Percentiles rank a stretch among this genome's conserved stretches.
These are phyloP conservation scores for Phortica magna DNA, from an alignment of 2,888 invertebrate species.

Conservation along the genomic window DNA sequence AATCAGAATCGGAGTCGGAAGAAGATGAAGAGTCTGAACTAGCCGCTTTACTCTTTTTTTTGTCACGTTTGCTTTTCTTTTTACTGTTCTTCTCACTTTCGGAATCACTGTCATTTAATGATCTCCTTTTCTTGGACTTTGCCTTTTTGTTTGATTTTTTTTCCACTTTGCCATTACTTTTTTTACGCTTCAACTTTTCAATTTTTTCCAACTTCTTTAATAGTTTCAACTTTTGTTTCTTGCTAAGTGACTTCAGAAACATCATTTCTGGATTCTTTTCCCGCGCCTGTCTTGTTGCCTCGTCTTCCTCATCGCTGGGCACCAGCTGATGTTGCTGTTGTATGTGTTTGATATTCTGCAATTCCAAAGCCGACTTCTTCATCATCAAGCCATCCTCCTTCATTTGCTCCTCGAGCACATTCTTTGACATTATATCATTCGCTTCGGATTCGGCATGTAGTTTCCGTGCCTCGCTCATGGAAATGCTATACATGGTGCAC, in stretches of 20 bases:
- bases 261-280: slow-evolving; percentile 83
- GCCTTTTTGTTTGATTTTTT: slow-evolving; percentile 46
- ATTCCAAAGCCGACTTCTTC: slow-evolving; percentile 86
- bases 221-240: slow-evolving; percentile 93
- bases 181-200: slow-evolving; percentile 77
- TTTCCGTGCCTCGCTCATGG: slow-evolving; percentile 89
- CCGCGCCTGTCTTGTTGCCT: slow-evolving; percentile 43
- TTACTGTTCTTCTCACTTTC: slow-evolving; percentile 36
- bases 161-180: slow-evolving; percentile 64
- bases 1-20: slow-evolving; percentile 52
- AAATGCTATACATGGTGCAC: slow-evolving; percentile 94
- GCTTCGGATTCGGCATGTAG: slow-evolving; percentile 82
- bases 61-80: slow-evolving; percentile 37
- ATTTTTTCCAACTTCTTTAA: slow-evolving; percentile 88
- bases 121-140: slow-evolving; percentile 52
- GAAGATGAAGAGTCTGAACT: slow-evolving; percentile 50
- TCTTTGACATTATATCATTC: slow-evolving; percentile 83
- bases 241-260: slow-evolving; percentile 89
- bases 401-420: slow-evolving; percentile 92
- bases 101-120: slow-evolving; percentile 29
- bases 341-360: slow-evolving; percentile 79
- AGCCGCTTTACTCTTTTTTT: slow-evolving; percentile 38
- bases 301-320: slow-evolving; percentile 79
- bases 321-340: slow-evolving; percentile 81
- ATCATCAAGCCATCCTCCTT: slow-evolving; percentile 93